phyloP scores from a whole-genome alignment of 2,113 vertebrate species.

The Chiloscyllium plagiosum region DNA sequence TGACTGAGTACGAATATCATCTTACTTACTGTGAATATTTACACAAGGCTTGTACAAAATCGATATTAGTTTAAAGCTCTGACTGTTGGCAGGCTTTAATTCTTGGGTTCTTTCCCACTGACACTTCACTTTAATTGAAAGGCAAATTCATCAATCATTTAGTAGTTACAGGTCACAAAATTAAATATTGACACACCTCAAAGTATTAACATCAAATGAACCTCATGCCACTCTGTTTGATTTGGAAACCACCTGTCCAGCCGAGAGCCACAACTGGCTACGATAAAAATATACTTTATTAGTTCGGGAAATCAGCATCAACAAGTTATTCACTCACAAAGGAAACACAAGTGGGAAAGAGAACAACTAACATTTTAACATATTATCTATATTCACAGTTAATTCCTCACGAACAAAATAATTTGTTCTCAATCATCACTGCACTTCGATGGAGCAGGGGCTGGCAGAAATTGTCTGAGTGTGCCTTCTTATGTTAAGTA shows the following conservation, averaged over 20 bases:
- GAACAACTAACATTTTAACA: not conserved
- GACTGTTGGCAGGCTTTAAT: conserved; percentile 11
- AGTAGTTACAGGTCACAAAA: not conserved
- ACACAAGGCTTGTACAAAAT: not conserved
- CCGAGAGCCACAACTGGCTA: not conserved
- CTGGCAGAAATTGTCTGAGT: not conserved
- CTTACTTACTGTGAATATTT: conserved; percentile 21
- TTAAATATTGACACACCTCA: conserved; percentile 25
- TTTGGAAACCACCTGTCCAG: not conserved
- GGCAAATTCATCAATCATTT: conserved; percentile 32
- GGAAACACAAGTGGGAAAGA: not conserved
- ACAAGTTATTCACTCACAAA: not conserved
- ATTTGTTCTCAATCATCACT: conserved; percentile 34
- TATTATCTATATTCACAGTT: not conserved
- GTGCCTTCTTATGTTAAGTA: not conserved
- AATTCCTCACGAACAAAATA: not conserved
- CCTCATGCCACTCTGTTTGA: not conserved
- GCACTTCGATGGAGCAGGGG: not conserved
- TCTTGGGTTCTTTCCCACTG: conserved; percentile 9
- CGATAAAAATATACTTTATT: not conserved
- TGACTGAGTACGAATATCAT: conserved; percentile 15
- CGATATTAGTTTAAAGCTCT: conserved; percentile 24
- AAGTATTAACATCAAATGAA: not conserved
- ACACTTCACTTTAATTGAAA: conserved; percentile 31
- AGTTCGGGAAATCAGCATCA: not conserved